Evolutionary conservation across 2,113 vertebrate genomes (phyloP).

Genomic region (Ameiurus melas): DNA sequence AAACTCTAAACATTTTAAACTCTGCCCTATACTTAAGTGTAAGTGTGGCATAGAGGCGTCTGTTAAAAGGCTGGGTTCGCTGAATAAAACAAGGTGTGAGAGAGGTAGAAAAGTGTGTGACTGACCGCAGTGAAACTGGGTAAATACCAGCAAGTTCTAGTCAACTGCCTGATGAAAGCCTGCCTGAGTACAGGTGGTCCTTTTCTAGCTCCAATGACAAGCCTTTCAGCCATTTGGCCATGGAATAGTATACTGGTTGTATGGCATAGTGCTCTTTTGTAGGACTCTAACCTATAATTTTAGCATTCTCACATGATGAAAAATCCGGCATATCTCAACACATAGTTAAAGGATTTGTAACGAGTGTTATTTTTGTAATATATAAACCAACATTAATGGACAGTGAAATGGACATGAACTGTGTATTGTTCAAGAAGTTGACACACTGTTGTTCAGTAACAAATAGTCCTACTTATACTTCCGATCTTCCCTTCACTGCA

Average conservation of each 20-base stretch:
- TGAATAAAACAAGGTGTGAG: constrained; percentile 6
- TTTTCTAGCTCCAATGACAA: constrained; percentile 54
- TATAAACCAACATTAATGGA: neutral
- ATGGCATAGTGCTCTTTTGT: neutral
- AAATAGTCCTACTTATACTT: neutral
- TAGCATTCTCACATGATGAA: neutral
- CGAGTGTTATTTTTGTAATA: neutral
- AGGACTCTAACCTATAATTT: neutral
- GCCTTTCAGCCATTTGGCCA: constrained; percentile 68
- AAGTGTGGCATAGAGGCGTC: constrained; percentile 18
- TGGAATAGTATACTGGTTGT: constrained; percentile 55
- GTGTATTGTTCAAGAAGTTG: no score
- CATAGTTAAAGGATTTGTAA: neutral
- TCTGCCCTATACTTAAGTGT: neutral
- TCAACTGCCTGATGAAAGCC: constrained; percentile 57
- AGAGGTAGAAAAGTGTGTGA: constrained; percentile 26
- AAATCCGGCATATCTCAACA: neutral
- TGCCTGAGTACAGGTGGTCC: constrained; percentile 67
- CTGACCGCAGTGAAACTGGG: constrained; percentile 26
- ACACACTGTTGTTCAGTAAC: no score
- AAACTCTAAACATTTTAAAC: constrained; percentile 19
- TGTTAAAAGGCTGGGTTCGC: neutral
- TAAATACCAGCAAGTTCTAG: constrained; percentile 47
- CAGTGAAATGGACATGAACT: neutral
- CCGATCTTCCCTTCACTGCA: neutral